Conservation (phyloP, 2,888 invertebrate species). For the Drosophila emarginata region DNA sequence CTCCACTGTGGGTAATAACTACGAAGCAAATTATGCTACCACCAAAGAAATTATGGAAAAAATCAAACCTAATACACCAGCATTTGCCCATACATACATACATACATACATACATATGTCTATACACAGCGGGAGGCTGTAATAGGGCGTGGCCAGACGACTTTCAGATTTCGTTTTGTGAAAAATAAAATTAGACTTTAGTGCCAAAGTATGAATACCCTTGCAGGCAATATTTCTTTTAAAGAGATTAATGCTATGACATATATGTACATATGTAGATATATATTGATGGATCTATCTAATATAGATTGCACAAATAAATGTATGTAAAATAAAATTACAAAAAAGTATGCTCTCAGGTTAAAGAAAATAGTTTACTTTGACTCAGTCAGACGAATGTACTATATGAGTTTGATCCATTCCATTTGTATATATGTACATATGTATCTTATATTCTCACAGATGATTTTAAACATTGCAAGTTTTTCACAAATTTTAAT, state of each 20-base stretch:
- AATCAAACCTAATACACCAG: slow-evolving; percentile 21
- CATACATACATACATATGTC: background rate
- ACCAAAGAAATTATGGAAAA: slow-evolving; percentile 32
- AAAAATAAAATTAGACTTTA: background rate
- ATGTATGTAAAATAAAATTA: too few species aligned
- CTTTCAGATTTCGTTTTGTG: slow-evolving; percentile 2
- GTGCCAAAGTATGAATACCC: background rate
- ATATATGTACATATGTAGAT: too few species aligned
- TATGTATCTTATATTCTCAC: background rate
- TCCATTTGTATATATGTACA: background rate
- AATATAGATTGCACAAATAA: too few species aligned
- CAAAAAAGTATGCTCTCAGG: too few species aligned
- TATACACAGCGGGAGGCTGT: background rate
- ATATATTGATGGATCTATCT: too few species aligned
- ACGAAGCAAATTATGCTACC: slow-evolving; percentile 72
- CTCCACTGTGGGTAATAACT: slow-evolving; percentile 67
- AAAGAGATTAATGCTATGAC: background rate
- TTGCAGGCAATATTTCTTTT: background rate
- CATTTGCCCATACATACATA: background rate
- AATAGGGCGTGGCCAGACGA: background rate
- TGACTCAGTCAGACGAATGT: background rate
- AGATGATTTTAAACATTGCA: background rate
- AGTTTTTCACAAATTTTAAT: background rate
- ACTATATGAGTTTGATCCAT: background rate
- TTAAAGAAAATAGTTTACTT: background rate